Base-by-base conservation (phyloP, 2,113 vertebrate species). In the Burhinus bistriatus region DNA sequence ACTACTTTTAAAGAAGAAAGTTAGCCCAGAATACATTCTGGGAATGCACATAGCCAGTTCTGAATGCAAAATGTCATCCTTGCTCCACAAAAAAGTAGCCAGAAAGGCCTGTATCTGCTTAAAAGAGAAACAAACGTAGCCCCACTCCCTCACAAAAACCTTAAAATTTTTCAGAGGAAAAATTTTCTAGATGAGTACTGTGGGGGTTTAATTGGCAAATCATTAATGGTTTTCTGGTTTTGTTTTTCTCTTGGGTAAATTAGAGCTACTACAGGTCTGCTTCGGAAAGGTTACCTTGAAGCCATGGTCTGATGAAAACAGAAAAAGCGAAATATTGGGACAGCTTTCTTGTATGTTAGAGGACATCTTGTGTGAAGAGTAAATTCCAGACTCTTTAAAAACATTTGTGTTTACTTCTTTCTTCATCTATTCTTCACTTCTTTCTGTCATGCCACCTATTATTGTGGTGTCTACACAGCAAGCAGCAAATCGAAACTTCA, bases 21-120 rank as follows among this genome's bases (percentile, higher is more conserved):
- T 18, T 79, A 30, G 54, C 29, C 25, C 22, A 38, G 34, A 30
- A 76, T 68, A 76, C 12, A 42, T 61, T 68, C 13, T 51, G 26
- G 23, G 32, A 71, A 30, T 42, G 36, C 55, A 14, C 2, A 12
- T 10, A 93, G 69, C 38, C 49, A 34, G 8, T 66, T 85, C 25
- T 85, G 87, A 90, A 89, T 89, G 34, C 25, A 79, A 96, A 54
- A 45, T 40, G 5, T 90, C n/a, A 71, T 9, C 17, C 8, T 83
- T 66, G n/a, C 17, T 79, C 77, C 36, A 70, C 11, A 72, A 44
- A 70, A n/a, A 12, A 14, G 32, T n/a, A 73, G 9, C 30, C 55
- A 75, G 34, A 75, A 80, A 27, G 11, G 7, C 18, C 18, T 30
- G 12, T 40, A 32, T 61, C 36, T 79, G 9, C 18, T 47, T 73